Evolutionary conservation across 1,140 invertebrate genomes (phyloP).

Genomic region (Drosophila melanogaster): Release_6_plus_ISO1_MT NT_033779.5:9060501-9061000

Average conservation of each 20-base stretch:
- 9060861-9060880: slow-evolving; percentile 96
- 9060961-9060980: neutral
- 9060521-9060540: slow-evolving; percentile 25
- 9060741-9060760: slow-evolving; percentile 96
- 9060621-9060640: slow-evolving; percentile 68
- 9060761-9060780: slow-evolving; percentile 97
- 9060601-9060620: slow-evolving; percentile 80
- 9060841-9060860: slow-evolving; percentile 95
- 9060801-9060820: slow-evolving; percentile 96
- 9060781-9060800: slow-evolving; percentile 95
- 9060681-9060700: slow-evolving; percentile 54
- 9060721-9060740: slow-evolving; percentile 97
- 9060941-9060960: neutral
- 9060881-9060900: slow-evolving; percentile 95
- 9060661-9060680: slow-evolving; percentile 7
- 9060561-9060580: slow-evolving; percentile 22
- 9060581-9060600: slow-evolving; percentile 59
- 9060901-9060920: slow-evolving; percentile 98
- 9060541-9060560: slow-evolving; percentile 11
- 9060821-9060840: slow-evolving; percentile 90
- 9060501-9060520: slow-evolving; percentile 29
- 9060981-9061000: too few relatives aligned
- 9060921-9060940: slow-evolving; percentile 89
- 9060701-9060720: slow-evolving; percentile 94
- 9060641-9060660: slow-evolving; percentile 8